Evolutionary conservation across 1,140 invertebrate genomes (phyloP).

Genomic region (Drosophila lini): DNA sequence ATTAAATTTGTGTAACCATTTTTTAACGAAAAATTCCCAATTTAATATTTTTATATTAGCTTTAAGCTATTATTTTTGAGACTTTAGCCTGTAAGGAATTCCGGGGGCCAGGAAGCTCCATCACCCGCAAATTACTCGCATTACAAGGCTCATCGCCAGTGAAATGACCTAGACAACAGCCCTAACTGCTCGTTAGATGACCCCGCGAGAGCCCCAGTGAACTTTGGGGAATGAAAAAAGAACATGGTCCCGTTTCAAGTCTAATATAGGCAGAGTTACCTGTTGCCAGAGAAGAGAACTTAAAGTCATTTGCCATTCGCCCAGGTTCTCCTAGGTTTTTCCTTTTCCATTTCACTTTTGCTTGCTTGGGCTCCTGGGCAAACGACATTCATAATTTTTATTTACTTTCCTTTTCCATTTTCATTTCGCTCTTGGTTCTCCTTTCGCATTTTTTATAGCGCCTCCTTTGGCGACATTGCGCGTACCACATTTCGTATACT

Average conservation of each 20-base stretch:
- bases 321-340: constrained; percentile 12
- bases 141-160: constrained; percentile 60
- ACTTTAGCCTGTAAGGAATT: constrained; percentile 10
- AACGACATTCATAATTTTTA: constrained; percentile 78
- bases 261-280: constrained; percentile 40
- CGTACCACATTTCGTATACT: constrained; percentile 67
- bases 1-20: background rate
- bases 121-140: constrained; percentile 63
- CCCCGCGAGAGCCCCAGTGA: constrained; percentile 13
- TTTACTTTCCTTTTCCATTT: constrained; percentile 67
- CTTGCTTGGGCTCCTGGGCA: constrained; percentile 26
- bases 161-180: constrained; percentile 63
- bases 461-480: constrained; percentile 33
- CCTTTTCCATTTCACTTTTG: constrained; percentile 21
- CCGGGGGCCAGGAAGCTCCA: constrained; percentile 18
- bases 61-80: constrained; percentile 1
- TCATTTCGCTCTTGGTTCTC: constrained; percentile 19
- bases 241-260: constrained; percentile 14
- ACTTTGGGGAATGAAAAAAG: constrained; percentile 36
- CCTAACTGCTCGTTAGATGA: constrained; percentile 65
- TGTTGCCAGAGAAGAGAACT: constrained; percentile 51
- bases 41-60: too few species aligned
- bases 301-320: constrained; percentile 31
- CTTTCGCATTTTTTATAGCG: constrained; percentile 53
- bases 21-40: background rate